Evolutionary conservation across 2,888 invertebrate species (phyloP).

Genomic region (Flexamia atlantica): DNA sequence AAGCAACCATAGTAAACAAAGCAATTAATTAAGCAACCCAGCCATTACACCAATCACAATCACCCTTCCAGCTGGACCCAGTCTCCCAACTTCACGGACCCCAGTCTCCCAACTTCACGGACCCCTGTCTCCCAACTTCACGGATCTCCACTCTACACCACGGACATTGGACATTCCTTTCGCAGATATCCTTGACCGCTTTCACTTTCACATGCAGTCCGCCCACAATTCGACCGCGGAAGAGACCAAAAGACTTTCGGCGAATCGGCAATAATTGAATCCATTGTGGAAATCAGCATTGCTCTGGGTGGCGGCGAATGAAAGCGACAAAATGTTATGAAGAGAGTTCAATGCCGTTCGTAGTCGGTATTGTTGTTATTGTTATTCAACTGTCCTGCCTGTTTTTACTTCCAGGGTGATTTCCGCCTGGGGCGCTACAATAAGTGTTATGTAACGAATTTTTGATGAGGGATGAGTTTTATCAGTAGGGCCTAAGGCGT

Average conservation of each 20-base stretch:
- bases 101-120: too few species aligned
- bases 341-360: background rate
- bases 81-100: too few species aligned
- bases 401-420: background rate
- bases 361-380: background rate
- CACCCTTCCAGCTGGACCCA: too few species aligned
- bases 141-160: background rate
- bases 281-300: constrained; percentile 10
- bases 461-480: too few species aligned
- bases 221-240: constrained; percentile 5
- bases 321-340: background rate
- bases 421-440: background rate
- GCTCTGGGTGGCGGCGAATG: background rate
- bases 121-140: background rate
- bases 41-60: too few species aligned
- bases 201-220: background rate
- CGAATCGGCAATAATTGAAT: constrained; percentile 24
- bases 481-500: too few species aligned
- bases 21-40: too few species aligned
- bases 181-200: constrained; percentile 10
- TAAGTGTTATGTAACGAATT: background rate
- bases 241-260: background rate
- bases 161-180: background rate
- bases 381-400: background rate
- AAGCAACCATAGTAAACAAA: too few species aligned